Evolutionary conservation across 1,140 invertebrate genomes (phyloP), one percentile per base, ranked within the genome.

Genomic region (Helicoverpa armigera): DNA sequence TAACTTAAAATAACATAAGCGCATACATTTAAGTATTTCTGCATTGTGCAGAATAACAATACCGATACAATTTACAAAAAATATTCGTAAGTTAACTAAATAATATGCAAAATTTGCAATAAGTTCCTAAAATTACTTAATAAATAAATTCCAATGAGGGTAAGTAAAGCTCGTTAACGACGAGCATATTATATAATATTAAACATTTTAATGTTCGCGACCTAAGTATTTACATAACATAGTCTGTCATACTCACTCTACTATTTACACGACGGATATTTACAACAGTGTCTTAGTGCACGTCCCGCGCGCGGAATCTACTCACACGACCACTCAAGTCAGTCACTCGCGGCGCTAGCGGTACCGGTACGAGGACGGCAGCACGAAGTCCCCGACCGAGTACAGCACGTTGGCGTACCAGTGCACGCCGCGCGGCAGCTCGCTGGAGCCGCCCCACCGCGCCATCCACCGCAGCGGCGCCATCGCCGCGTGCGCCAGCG

Each of bases 401-500:
- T 98, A 98, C 10, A 99, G 95, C 12, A 97, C 93, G 69, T 96
- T 96, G 11, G 98, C 97, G 94, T 99, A 99, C 97, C 98, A 98
- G 88, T 98, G 98, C 2, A 99, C 96, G 16, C 98, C 98, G 72
- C 85, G 86, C 9, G 84, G 65, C 70, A 83, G 82, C 69, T 87
- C 83, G 80, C 84, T 80, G 65, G 84, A 72, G 5, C 75, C 77
- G 82, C 75, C 85, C 89, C 89, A 91, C 11, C 85, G 81, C 10
- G 95, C 60, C 73, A 94, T 76, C 89, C 91, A 93, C 61, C 98
- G 95, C 70, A 98, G 92, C 0, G 99, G 98, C 5, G 97, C 94
- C 90, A 99, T 98, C 0, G 97, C 97, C 88, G 96, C 96, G 90
- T 99, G 99, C 5, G 98, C 98, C 65, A 99, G 81, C 10, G 93